Evolutionary conservation across 35 echinoderm and acorn worm species (phyloP).

Genomic region (Apostichopus parvimensis): DNA sequence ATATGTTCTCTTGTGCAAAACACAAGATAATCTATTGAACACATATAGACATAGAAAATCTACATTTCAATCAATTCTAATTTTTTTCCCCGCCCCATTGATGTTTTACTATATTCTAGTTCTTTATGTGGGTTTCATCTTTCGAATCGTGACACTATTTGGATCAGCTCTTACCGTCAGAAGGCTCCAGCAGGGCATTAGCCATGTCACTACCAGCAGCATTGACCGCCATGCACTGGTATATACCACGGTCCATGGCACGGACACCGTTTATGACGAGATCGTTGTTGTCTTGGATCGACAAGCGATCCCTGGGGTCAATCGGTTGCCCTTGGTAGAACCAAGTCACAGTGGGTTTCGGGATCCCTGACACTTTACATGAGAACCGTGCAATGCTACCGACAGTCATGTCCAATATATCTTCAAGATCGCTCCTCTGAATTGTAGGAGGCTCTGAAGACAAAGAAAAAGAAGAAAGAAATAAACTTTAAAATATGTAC

Average conservation of each 20-base stretch:
- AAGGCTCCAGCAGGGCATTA: constrained; percentile 26
- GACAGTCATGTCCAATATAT: background rate
- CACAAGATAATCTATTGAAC: no score
- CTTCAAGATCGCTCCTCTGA: background rate
- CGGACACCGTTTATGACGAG: constrained; percentile 27
- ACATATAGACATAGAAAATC: no score
- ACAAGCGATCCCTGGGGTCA: background rate
- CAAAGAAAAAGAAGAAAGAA: background rate
- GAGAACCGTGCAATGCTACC: constrained; percentile 46
- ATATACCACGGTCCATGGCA: constrained; percentile 21
- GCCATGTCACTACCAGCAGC: constrained; percentile 46
- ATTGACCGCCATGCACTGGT: constrained; percentile 45
- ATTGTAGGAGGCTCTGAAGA: constrained; percentile 23
- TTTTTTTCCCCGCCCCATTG: no score
- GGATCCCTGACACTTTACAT: constrained; percentile 15
- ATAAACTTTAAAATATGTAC: background rate
- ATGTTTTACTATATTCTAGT: no score
- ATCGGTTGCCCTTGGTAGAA: background rate
- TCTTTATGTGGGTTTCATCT: no score
- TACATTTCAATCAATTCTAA: no score
- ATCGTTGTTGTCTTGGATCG: constrained; percentile 45
- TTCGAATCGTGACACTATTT: no score
- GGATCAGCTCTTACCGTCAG: background rate
- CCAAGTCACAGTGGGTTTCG: constrained; percentile 22
- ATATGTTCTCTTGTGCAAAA: no score